Evolutionary conservation across 2,113 vertebrate genomes (phyloP).

Genomic region (Charadrius vociferus): DNA sequence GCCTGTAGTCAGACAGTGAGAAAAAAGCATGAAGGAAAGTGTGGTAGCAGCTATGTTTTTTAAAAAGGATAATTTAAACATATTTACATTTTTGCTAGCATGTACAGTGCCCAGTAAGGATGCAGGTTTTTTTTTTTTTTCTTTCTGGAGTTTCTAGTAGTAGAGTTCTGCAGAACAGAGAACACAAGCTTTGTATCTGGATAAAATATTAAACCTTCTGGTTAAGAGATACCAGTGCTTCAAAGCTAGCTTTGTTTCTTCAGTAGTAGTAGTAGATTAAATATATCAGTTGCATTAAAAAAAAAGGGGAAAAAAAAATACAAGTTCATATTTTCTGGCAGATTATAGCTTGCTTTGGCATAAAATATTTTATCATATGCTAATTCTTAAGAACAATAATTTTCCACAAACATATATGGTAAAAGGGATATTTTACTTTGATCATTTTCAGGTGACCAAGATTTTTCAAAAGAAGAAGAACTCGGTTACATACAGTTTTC

Average conservation of each 20-base stretch:
- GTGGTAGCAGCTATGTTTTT: background rate
- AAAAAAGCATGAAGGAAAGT: background rate
- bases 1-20: background rate
- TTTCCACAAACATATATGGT: background rate
- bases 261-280: background rate
- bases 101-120: background rate
- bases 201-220: background rate
- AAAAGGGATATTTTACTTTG: background rate
- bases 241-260: background rate
- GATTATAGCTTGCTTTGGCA: background rate
- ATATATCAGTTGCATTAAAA: background rate
- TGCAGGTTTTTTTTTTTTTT: background rate
- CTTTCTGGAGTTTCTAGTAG: background rate
- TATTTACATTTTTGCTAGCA: background rate
- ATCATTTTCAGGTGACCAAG: constrained; percentile 88
- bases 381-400: background rate
- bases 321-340: background rate
- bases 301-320: background rate
- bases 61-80: background rate
- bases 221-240: background rate
- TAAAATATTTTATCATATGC: background rate
- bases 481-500: constrained; percentile 95
- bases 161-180: background rate
- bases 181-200: background rate
- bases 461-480: constrained; percentile 99